Evolutionary conservation across 2,113 vertebrate genomes (phyloP).

Genomic region (Peucedramus taeniatus): DNA sequence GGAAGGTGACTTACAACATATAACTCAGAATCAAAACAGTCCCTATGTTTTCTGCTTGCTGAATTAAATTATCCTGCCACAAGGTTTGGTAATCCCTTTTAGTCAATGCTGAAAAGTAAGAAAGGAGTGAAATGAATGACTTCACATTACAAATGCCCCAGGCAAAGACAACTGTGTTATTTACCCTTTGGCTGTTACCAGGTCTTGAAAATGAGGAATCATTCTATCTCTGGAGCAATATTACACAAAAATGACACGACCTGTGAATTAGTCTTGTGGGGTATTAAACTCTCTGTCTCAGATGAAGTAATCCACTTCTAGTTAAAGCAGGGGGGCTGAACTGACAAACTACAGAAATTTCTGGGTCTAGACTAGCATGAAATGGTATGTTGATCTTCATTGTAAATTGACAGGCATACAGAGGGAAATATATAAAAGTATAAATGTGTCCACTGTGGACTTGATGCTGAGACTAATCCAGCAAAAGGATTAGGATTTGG

Average conservation of each 20-base stretch:
- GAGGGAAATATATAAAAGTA: neutral
- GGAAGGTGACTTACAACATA: neutral
- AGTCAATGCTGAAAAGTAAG: neutral
- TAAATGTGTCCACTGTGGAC: neutral
- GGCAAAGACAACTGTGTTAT: neutral
- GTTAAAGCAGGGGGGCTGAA: neutral
- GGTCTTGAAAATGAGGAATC: neutral
- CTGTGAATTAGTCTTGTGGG: neutral
- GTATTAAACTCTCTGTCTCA: neutral
- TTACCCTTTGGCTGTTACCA: neutral
- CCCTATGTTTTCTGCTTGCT: neutral
- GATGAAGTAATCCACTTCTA: neutral
- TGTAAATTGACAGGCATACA: neutral
- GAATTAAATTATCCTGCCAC: neutral
- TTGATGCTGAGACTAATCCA: slow-evolving; percentile 38
- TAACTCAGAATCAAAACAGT: neutral
- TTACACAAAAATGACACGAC: neutral
- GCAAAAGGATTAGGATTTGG: slow-evolving; percentile 38
- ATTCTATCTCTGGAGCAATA: neutral
- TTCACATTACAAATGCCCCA: neutral
- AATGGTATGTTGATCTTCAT: neutral
- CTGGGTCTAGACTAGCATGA: neutral
- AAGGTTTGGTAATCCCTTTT: neutral
- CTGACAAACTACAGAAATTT: neutral
- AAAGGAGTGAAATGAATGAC: neutral